Evolutionary conservation across 2,888 invertebrate species (phyloP).

Genomic region (Bellardia bayeri): DNA sequence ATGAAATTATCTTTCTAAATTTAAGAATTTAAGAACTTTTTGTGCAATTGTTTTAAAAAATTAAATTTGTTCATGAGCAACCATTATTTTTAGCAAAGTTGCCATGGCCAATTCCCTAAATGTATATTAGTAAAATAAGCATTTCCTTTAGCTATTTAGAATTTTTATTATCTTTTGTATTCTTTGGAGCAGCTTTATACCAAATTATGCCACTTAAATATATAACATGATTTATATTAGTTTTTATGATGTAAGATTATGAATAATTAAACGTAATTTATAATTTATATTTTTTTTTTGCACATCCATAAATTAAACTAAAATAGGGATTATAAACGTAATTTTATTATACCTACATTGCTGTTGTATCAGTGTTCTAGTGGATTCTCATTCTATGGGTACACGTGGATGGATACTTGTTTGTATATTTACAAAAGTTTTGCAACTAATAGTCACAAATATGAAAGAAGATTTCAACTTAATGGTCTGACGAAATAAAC

Average conservation of each 20-base stretch:
- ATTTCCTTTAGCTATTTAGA: background rate
- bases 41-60: no score
- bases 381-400: background rate
- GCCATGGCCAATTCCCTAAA: no score
- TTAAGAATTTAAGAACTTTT: no score
- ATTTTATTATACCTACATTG: conserved; percentile 6
- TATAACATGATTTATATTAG: conserved; percentile 24
- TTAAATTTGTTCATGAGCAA: no score
- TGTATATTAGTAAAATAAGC: no score
- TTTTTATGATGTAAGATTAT: conserved; percentile 43
- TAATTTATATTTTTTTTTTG: conserved; percentile 8
- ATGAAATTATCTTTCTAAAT: no score
- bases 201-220: background rate
- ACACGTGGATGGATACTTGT: background rate
- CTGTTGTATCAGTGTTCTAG: background rate
- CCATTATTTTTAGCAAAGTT: no score
- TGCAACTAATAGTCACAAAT: background rate
- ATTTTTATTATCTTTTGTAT: background rate
- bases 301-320: conserved; percentile 17
- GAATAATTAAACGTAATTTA: conserved; percentile 49
- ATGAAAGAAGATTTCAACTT: background rate
- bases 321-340: conserved; percentile 24
- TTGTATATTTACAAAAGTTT: background rate
- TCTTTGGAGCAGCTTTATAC: background rate
- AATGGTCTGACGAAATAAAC: background rate